Percentiles rank a stretch among this genome's conserved stretches.
Evolutionary conservation across 2,113 vertebrate species (phyloP).

Genomic region (Anseranas semipalmata): DNA sequence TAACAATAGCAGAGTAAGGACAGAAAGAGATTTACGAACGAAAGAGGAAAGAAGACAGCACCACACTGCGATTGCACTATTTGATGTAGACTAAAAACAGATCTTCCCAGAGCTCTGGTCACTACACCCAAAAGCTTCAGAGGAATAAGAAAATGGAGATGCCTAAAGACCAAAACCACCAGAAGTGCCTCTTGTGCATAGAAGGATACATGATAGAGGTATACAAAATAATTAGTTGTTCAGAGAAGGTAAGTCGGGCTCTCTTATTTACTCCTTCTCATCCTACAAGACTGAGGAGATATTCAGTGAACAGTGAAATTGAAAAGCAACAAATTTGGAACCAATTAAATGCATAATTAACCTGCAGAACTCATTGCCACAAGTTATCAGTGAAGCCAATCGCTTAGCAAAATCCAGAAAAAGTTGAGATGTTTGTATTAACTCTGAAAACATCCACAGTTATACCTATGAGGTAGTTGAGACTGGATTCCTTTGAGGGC

Average conservation of each 20-base stretch:
- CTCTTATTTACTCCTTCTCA: slow-evolving; percentile 44
- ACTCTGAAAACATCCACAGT: background rate
- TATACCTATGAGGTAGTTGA: background rate
- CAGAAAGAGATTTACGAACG: background rate
- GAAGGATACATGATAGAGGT: background rate
- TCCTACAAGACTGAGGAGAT: slow-evolving; percentile 29
- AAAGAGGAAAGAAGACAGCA: background rate
- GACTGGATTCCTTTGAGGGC: background rate
- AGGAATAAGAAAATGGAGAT: background rate
- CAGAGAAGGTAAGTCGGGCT: slow-evolving; percentile 28
- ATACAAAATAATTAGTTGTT: slow-evolving; percentile 45
- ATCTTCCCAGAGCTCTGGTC: background rate
- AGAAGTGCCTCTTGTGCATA: background rate
- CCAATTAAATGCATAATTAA: slow-evolving; percentile 73
- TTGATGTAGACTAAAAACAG: background rate
- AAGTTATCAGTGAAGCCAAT: slow-evolving; percentile 28
- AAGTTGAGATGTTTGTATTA: slow-evolving; percentile 1
- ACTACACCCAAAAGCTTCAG: background rate
- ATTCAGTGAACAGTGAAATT: slow-evolving; percentile 76
- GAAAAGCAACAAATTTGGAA: slow-evolving; percentile 73
- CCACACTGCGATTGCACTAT: background rate
- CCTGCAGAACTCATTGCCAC: slow-evolving; percentile 66
- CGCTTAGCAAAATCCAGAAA: background rate
- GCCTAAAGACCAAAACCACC: background rate
- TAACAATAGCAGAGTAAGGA: background rate